phyloP scores from a whole-genome alignment of 2,113 vertebrate genomes.

The Dinomys branickii region DNA sequence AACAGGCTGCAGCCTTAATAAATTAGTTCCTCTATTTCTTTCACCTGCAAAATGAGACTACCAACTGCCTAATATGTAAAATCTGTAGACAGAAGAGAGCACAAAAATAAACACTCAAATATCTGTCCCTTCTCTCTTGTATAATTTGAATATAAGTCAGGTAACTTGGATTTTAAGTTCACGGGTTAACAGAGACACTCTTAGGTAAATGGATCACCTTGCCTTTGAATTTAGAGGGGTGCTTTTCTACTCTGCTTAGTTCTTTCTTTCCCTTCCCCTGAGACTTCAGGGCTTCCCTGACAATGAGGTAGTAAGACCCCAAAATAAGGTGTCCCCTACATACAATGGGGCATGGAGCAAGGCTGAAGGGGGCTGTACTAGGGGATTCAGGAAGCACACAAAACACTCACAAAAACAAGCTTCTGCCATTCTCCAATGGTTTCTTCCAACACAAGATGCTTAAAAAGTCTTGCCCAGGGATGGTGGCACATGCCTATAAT shows the following conservation, averaged over 20 bases:
- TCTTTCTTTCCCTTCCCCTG: constrained; percentile 1
- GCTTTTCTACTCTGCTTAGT: neutral
- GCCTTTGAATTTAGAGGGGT: neutral
- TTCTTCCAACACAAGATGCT: neutral
- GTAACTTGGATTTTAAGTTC: neutral
- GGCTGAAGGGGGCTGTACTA: neutral
- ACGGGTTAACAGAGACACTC: neutral
- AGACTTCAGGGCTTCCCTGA: neutral
- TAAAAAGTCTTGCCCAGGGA: neutral
- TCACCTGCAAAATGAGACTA: neutral
- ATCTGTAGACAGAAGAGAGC: neutral
- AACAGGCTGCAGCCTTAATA: neutral
- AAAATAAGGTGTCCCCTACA: neutral
- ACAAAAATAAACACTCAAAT: constrained; percentile 2
- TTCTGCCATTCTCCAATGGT: neutral
- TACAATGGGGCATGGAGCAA: neutral
- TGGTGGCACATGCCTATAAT: neutral
- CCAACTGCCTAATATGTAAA: neutral
- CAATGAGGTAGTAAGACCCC: neutral
- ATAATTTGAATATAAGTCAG: constrained; percentile 2
- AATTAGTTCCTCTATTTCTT: constrained; percentile 7
- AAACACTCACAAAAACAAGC: neutral
- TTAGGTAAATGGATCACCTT: neutral
- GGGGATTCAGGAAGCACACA: neutral
- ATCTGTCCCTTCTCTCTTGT: neutral